phyloP scores from a whole-genome alignment of 2,888 invertebrate genomes.

The Glyphotaelius pellucidus region DNA sequence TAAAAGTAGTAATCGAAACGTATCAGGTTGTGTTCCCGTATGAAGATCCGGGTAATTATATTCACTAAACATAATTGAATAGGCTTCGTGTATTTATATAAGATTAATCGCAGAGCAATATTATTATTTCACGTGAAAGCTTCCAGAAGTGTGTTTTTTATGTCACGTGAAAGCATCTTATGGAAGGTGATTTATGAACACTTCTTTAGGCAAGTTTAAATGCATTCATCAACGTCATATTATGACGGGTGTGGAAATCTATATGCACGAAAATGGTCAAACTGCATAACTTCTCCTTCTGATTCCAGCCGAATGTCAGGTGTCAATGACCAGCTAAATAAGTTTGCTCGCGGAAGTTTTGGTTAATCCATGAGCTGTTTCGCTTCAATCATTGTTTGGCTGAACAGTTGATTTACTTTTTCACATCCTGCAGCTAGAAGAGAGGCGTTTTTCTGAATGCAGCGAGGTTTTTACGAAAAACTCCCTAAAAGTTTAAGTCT shows the following conservation, averaged over 20 bases:
- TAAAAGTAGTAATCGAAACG: conserved; percentile 44
- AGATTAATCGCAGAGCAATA: not conserved
- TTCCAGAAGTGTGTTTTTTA: not conserved
- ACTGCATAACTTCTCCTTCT: not conserved
- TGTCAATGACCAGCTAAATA: not conserved
- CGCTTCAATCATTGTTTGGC: too few relatives aligned
- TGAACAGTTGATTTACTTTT: too few relatives aligned
- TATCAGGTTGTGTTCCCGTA: conserved; percentile 4
- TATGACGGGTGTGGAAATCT: not conserved
- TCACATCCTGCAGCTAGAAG: too few relatives aligned
- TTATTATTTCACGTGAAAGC: not conserved
- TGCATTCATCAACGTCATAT: not conserved
- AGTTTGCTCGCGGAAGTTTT: not conserved
- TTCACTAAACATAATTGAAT: not conserved
- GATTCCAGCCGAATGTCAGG: not conserved
- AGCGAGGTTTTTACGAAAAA: too few relatives aligned
- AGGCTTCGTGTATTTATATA: conserved; percentile 18
- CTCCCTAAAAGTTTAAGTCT: too few relatives aligned
- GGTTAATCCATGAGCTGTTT: not conserved
- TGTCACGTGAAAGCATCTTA: not conserved
- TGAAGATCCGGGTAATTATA: conserved; percentile 50
- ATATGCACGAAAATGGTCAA: not conserved
- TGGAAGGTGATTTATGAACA: not conserved
- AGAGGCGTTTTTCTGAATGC: too few relatives aligned
- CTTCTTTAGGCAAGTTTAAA: not conserved